phyloP scores from a whole-genome alignment of 2,888 invertebrate genomes.

The Drosophila maculinotata region DNA sequence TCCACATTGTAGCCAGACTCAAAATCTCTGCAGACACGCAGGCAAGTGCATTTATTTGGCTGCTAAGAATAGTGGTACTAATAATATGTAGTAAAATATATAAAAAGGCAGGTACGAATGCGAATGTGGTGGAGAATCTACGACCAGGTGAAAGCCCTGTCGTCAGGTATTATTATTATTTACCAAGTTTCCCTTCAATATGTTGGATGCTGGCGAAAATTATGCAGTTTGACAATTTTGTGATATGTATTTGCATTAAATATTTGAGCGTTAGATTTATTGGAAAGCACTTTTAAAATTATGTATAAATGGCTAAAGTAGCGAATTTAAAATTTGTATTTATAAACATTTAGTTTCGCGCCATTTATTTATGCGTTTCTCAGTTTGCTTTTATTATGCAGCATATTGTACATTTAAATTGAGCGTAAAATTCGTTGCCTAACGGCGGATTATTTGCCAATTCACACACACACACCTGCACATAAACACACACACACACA shows the following conservation, averaged over 20 bases:
- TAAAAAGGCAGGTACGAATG: no score
- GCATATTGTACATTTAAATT: slow-evolving; percentile 57
- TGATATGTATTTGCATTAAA: no score
- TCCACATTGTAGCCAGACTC: not conserved
- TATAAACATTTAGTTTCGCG: slow-evolving; percentile 9
- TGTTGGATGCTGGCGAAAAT: no score
- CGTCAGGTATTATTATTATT: no score
- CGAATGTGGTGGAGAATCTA: no score
- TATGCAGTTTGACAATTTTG: no score
- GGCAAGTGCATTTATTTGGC: not conserved
- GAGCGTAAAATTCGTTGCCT: slow-evolving; percentile 58
- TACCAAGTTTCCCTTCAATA: no score
- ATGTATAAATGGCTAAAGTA: slow-evolving; percentile 3
- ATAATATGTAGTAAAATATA: no score
- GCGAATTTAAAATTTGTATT: not conserved
- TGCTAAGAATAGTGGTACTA: not conserved
- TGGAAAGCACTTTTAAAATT: not conserved
- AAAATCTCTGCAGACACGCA: slow-evolving; percentile 14
- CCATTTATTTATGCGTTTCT: slow-evolving; percentile 26
- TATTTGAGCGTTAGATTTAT: slow-evolving; percentile 3
- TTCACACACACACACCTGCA: slow-evolving; percentile 20
- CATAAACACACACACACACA: slow-evolving; percentile 3
- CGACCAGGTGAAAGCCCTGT: no score
- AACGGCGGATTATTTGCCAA: slow-evolving; percentile 52
- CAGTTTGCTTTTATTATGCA: slow-evolving; percentile 26